These are phyloP conservation scores for Caloenas nicobarica DNA, from an alignment of 2,113 vertebrate species.

Conservation along the genomic window DNA sequence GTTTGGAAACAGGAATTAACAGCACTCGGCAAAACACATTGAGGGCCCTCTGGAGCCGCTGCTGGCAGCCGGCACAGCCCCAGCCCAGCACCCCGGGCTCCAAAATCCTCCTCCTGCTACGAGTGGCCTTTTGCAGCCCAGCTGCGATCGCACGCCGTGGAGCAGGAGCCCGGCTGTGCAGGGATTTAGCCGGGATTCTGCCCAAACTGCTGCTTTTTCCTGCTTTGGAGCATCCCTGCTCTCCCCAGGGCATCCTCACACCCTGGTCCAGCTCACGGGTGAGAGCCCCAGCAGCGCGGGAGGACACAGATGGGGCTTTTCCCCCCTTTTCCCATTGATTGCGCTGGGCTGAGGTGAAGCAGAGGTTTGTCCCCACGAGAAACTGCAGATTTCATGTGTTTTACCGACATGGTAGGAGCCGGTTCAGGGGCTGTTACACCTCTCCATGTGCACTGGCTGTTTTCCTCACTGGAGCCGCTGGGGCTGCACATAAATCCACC, in stretches of 20 bases:
- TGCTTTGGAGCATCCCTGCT: background rate
- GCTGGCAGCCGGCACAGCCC: background rate
- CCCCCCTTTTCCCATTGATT: accelerated
- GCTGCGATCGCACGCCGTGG: accelerated
- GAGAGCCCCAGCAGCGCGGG: accelerated
- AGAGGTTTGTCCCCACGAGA: accelerated
- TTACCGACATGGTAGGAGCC: accelerated
- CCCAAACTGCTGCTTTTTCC: background rate
- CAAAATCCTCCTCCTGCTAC: background rate
- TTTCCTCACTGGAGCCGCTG: background rate
- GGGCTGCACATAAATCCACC: background rate
- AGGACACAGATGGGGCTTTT: background rate
- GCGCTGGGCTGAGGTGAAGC: accelerated
- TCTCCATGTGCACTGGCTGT: accelerated
- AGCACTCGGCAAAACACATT: background rate
- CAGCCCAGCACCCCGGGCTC: background rate
- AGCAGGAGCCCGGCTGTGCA: accelerated
- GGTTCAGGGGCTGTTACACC: background rate
- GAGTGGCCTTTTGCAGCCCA: background rate
- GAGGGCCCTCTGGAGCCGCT: background rate
- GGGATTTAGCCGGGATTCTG: background rate
- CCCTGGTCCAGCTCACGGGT: background rate
- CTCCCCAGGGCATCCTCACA: background rate
- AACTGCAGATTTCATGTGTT: accelerated
- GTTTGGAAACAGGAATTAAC: background rate